Evolutionary conservation across 1,140 invertebrate species (phyloP), one percentile per base, ranked within the genome.

Genomic region (Tetragonula clypearis): DNA sequence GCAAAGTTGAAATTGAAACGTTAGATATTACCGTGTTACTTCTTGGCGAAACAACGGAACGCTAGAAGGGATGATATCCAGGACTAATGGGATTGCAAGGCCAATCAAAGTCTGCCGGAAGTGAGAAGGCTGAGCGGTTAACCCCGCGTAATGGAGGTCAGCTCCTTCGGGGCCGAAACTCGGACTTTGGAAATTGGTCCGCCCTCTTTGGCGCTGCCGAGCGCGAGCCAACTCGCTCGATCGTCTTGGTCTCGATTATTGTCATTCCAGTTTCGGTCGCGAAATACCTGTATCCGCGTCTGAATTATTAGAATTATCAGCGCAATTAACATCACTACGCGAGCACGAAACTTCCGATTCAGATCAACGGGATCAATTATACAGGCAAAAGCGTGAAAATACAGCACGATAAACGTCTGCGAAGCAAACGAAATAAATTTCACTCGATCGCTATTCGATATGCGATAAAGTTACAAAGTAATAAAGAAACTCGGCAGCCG

Each of bases 41-140:
- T 77, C 66, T 60, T 78, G 49, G 69, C 1, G 87, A 82, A 88
- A 90, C 77, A 82, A 58, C 76, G 66, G 88, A 77, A 82, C 71
- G 41, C 79, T 60, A 74, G 82, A 88, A 87, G 65, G 84, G 76
- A 69, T 79, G 73, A 79, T 87, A 82, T 90, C 85, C 86, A 80
- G 88, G 92, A 93, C 93, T 94, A 94, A 94, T 93, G 90, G 93
- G 91, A 94, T 94, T 92, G 88, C 86, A 76, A 88, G 90, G 86
- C 92, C 92, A 94, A 94, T 94, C 93, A 94, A 94, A 94, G 93
- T 94, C 92, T 89, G 76, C 78, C 80, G 86, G 88, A 93, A 94
- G 92, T 93, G 92, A 91, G 91, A 92, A 92, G 91, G 89, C 89
- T 88, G 88, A 92, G 93, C 90, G 93, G 93, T 94, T 94, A 94